A percentile compares a stretch with the other conserved stretches of the same genome.
Conservation (phyloP, 2,888 invertebrate species). For the Brachycybe producta region DNA sequence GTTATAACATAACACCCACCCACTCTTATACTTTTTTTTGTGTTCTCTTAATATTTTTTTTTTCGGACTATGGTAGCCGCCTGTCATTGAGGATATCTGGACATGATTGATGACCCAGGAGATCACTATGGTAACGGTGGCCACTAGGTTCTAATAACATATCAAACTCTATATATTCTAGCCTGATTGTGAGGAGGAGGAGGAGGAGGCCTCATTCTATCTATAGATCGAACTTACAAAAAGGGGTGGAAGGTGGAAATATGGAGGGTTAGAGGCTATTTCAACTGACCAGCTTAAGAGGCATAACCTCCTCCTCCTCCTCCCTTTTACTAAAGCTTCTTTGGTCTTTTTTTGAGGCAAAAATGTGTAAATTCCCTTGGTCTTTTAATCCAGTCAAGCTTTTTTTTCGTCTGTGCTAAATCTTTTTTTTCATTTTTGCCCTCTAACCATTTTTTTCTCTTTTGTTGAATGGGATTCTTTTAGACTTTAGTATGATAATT, state of each 20-base stretch:
- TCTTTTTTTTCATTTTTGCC: too few relatives aligned
- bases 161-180: conserved; percentile 11
- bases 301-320: neutral
- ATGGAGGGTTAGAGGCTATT: neutral
- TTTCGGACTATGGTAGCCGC: neutral
- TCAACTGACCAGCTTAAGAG: too few relatives aligned
- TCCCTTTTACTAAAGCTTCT: conserved; percentile 1
- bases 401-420: neutral
- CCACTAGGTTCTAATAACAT: conserved; percentile 9
- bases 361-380: conserved; percentile 12
- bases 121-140: conserved; percentile 12
- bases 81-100: conserved; percentile 15
- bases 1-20: too few relatives aligned
- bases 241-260: conserved; percentile 1
- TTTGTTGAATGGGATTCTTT: too few relatives aligned
- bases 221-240: neutral
- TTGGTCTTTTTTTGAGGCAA: neutral
- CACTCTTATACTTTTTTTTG: too few relatives aligned
- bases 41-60: neutral
- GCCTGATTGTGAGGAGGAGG: too few relatives aligned
- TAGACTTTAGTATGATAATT: too few relatives aligned
- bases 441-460: neutral
- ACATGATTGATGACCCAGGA: conserved; percentile 15
- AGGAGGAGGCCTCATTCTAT: too few relatives aligned
- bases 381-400: conserved; percentile 1